A percentile compares a stretch with the other conserved stretches of the same genome.
Conservation (phyloP, 2,888 invertebrate genomes). For the Odontocerum albicorne region DNA sequence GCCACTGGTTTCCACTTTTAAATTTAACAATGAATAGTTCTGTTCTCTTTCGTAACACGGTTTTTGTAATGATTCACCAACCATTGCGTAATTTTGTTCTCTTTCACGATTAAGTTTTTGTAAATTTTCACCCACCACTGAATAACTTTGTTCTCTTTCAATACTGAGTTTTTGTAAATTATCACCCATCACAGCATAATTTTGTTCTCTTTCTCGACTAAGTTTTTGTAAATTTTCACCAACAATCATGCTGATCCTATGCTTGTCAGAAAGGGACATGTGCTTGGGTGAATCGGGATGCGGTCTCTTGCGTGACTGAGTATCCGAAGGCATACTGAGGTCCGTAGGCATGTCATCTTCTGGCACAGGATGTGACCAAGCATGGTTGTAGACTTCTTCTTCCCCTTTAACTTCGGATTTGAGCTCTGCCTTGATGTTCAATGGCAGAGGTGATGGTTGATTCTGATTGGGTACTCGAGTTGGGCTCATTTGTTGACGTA, state of each 20-base stretch:
- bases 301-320: slow-evolving; percentile 22
- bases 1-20: slow-evolving; percentile 22
- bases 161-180: slow-evolving; percentile 51
- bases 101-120: slow-evolving; percentile 51
- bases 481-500: slow-evolving; percentile 78
- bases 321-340: slow-evolving; percentile 58
- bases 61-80: too few species aligned
- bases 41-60: too few species aligned
- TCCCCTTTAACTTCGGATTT: slow-evolving; percentile 59
- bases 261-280: slow-evolving; percentile 49
- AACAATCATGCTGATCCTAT: slow-evolving; percentile 56
- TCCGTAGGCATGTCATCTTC: slow-evolving; percentile 73
- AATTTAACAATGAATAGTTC: slow-evolving; percentile 27
- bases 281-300: slow-evolving; percentile 43
- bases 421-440: slow-evolving; percentile 51
- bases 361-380: slow-evolving; percentile 46
- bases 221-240: slow-evolving; percentile 53
- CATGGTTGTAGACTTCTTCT: slow-evolving; percentile 43
- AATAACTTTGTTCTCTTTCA: slow-evolving; percentile 52
- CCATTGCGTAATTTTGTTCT: slow-evolving; percentile 49
- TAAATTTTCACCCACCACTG: slow-evolving; percentile 55
- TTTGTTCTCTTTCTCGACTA: slow-evolving; percentile 53
- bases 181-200: slow-evolving; percentile 54
- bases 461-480: slow-evolving; percentile 48
- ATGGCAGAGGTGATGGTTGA: slow-evolving; percentile 37